phyloP scores from a whole-genome alignment of 2,797 vertebrate genomes.

The Gadopsis bispinosus region DNA sequence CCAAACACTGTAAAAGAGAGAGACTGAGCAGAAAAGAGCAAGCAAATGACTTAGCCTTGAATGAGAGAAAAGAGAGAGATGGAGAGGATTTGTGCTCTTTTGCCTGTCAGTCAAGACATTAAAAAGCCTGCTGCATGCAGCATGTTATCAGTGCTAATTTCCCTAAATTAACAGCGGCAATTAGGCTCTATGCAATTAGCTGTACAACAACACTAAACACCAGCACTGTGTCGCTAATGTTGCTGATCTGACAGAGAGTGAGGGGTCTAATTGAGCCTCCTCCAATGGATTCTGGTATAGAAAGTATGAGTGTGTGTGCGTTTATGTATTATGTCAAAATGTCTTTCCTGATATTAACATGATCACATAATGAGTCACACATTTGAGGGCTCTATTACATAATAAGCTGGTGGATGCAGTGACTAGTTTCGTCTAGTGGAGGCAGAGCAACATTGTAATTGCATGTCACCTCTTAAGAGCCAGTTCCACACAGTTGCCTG shows the following conservation, averaged over 20 bases:
- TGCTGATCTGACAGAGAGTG: constrained; percentile 73
- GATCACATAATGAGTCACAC: constrained; percentile 44
- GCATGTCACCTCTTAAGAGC: constrained; percentile 54
- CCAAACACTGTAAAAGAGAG: constrained; percentile 41
- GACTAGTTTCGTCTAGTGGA: constrained; percentile 27
- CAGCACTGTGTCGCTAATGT: constrained; percentile 72
- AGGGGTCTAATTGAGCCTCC: constrained; percentile 72
- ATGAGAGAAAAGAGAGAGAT: constrained; percentile 63
- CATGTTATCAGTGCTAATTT: constrained; percentile 82
- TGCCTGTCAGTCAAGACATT: constrained; percentile 79
- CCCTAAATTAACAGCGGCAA: constrained; percentile 81
- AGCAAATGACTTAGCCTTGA: constrained; percentile 71
- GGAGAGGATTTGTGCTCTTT: constrained; percentile 74
- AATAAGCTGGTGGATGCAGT: constrained; percentile 42
- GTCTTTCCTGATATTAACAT: constrained; percentile 51
- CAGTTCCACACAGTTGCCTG: constrained; percentile 61
- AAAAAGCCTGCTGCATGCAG: constrained; percentile 79
- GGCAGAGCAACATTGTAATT: constrained; percentile 22
- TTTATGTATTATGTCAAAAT: constrained; percentile 45
- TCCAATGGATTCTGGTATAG: constrained; percentile 54
- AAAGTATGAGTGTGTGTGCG: constrained; percentile 43
- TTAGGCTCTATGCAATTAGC: constrained; percentile 83
- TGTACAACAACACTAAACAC: constrained; percentile 79
- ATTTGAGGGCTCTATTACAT: constrained; percentile 33
- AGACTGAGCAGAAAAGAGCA: constrained; percentile 64